Evolutionary conservation across 1,140 invertebrate genomes (phyloP), one percentile per base, ranked within the genome.

Genomic region (Tribolium castaneum): DNA sequence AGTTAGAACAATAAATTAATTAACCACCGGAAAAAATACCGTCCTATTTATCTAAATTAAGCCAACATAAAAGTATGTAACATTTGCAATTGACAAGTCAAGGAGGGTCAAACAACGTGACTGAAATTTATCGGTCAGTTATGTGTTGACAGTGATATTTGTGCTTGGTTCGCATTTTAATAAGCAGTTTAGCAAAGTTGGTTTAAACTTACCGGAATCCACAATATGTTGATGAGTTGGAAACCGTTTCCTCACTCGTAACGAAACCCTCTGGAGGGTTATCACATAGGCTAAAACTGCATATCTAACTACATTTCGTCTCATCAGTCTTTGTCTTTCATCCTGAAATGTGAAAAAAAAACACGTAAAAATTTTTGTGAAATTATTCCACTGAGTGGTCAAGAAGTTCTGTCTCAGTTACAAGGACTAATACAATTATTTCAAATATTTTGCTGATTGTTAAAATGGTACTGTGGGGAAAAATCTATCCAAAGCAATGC

Each of bases 171-270:
- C 30, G 22, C 62, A 34, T n/a, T 35, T 34, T 34, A 35, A 12
- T 30, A 70, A 25, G 12, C 34, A 70, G 35, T n/a, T 34, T 25
- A 25, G 51, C 19, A 54, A 10, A 39, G 1, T 39, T 39, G 35
- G 6, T 7, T 70, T 70, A 22, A 12, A 89, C 91, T 92, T 88
- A 94, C 94, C 95, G 78, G 95, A 94, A 87, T 96, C 95, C 35
- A 97, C 95, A 78, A 97, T 92, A 87, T 97, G 96, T 85, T 97
- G 94, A 87, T 95, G 93, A 9, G 94, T 95, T 0, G 96, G 96
- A 87, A 97, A 97, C 71, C 96, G 90, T 85, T 95, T 92, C 85
- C 97, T 96, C 0, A 97, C 96, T 76, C 96, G 90, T 51, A 97
- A 89, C 22, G 95, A 97, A 54, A 97, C 94, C 83, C 94, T 91